These are phyloP conservation scores for Galemys pyrenaicus DNA, from an alignment of 2,113 vertebrate genomes.

Conservation along the genomic window DNA sequence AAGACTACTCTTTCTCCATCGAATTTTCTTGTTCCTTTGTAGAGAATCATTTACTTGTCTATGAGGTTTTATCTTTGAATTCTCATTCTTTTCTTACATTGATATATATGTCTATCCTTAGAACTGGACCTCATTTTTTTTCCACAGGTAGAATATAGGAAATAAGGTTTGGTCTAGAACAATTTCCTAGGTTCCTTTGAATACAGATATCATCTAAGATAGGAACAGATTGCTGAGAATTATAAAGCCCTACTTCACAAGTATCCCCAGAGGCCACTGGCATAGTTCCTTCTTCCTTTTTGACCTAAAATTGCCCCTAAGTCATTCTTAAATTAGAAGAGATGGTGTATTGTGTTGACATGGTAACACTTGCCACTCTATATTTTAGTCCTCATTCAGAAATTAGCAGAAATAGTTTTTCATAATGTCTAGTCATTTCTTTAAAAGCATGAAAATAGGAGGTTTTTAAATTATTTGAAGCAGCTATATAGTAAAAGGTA, in stretches of 20 bases:
- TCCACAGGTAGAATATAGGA: not conserved
- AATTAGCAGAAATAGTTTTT: not conserved
- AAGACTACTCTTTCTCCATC: not conserved
- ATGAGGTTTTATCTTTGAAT: not conserved
- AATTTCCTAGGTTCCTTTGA: not conserved
- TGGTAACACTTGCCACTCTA: not conserved
- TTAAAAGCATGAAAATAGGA: conserved; percentile 7
- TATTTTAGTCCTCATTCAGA: not conserved
- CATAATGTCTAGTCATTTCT: not conserved
- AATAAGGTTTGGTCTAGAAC: not conserved
- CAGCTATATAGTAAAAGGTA: not conserved
- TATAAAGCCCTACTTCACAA: not conserved
- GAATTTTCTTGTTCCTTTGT: not conserved
- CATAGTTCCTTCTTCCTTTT: not conserved
- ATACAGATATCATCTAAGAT: not conserved
- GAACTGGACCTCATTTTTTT: not conserved
- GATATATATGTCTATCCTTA: not conserved
- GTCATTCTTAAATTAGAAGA: conserved; percentile 2
- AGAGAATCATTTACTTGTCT: not conserved
- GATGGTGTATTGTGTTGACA: not conserved
- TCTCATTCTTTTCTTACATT: not conserved
- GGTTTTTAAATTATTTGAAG: not conserved
- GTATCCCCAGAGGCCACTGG: not conserved
- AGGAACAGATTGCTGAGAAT: not conserved
- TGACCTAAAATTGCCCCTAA: not conserved